These are phyloP conservation scores for Potorous gilbertii DNA, from an alignment of 2,797 vertebrate genomes.

Conservation along the genomic window DNA sequence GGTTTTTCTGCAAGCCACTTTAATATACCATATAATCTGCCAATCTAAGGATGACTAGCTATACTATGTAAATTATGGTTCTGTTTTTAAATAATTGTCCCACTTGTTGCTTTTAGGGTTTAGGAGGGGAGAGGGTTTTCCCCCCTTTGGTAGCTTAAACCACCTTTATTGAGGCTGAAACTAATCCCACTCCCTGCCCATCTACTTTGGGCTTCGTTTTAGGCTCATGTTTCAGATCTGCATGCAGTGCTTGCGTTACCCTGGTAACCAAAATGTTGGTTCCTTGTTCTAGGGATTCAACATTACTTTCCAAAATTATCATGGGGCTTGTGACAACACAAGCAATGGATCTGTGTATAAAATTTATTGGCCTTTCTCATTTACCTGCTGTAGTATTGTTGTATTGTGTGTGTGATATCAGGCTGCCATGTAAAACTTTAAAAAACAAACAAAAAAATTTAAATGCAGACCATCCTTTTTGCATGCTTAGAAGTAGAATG, in stretches of 20 bases:
- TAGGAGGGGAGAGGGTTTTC: slow-evolving; percentile 29
- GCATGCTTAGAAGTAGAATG: slow-evolving; percentile 91
- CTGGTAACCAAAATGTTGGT: slow-evolving; percentile 85
- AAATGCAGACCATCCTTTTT: slow-evolving; percentile 90
- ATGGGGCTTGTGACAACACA: slow-evolving; percentile 87
- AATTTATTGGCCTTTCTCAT: slow-evolving; percentile 87
- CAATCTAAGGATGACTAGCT: slow-evolving; percentile 73
- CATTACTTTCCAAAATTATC: slow-evolving; percentile 85
- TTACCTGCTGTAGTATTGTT: slow-evolving; percentile 91
- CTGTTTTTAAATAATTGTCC: slow-evolving; percentile 69
- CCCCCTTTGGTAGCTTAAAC: slow-evolving; percentile 74
- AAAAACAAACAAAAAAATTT: slow-evolving; percentile 74
- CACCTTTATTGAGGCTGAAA: slow-evolving; percentile 79
- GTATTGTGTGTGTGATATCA: slow-evolving; percentile 88
- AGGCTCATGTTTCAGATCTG: slow-evolving; percentile 88
- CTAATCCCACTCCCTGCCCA: slow-evolving; percentile 81
- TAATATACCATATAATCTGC: slow-evolving; percentile 75
- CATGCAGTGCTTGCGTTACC: slow-evolving; percentile 88
- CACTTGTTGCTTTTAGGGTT: slow-evolving; percentile 57
- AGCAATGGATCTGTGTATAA: slow-evolving; percentile 88
- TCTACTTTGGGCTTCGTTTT: slow-evolving; percentile 84
- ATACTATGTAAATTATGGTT: slow-evolving; percentile 59
- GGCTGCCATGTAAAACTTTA: slow-evolving; percentile 89
- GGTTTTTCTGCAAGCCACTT: slow-evolving; percentile 80
- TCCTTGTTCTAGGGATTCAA: slow-evolving; percentile 84